Conservation (phyloP, 92 coral and sea anemone species). For the Muricea muricata region DNA sequence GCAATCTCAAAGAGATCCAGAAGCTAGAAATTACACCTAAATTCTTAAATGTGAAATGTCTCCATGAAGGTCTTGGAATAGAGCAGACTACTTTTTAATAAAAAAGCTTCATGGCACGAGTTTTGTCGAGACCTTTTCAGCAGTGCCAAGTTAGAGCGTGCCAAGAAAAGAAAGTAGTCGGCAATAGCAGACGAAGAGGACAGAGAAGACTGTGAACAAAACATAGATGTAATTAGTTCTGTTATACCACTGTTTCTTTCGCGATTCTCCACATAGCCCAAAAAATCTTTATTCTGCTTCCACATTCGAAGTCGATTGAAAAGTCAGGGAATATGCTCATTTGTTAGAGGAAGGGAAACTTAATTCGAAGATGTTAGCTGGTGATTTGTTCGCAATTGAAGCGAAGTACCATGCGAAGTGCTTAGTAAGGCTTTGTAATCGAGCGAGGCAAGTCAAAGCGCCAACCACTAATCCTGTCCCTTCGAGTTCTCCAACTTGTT, state of each 20-base stretch:
- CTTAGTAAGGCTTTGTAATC: slow-evolving; percentile 50
- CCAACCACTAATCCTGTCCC: slow-evolving; percentile 37
- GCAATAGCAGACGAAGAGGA: slow-evolving; percentile 47
- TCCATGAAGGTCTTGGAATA: slow-evolving; percentile 36
- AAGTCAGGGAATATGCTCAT: slow-evolving; percentile 56
- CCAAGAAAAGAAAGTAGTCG: slow-evolving; percentile 49
- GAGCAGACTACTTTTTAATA: slow-evolving; percentile 6
- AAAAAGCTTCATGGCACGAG: slow-evolving; percentile 49
- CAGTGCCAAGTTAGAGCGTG: slow-evolving; percentile 55
- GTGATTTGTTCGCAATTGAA: slow-evolving; percentile 69
- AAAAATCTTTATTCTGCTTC: slow-evolving; percentile 42
- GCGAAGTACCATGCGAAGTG: slow-evolving; percentile 69
- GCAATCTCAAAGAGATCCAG: slow-evolving; percentile 8
- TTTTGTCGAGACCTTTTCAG: slow-evolving; percentile 56
- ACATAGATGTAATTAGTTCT: slow-evolving; percentile 24
- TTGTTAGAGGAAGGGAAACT: slow-evolving; percentile 63
- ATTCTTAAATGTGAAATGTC: slow-evolving; percentile 10
- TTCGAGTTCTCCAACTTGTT: slow-evolving; percentile 36
- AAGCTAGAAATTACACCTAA: slow-evolving; percentile 26
- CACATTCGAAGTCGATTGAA: slow-evolving; percentile 41
- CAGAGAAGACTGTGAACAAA: slow-evolving; percentile 30
- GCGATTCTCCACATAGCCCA: background rate
- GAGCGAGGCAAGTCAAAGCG: slow-evolving; percentile 25
- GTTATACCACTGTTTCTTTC: slow-evolving; percentile 41
- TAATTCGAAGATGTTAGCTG: slow-evolving; percentile 59